These are phyloP conservation scores for Ceyx melanurus DNA, from an alignment of 2,113 vertebrate species.

Conservation along the genomic window DNA sequence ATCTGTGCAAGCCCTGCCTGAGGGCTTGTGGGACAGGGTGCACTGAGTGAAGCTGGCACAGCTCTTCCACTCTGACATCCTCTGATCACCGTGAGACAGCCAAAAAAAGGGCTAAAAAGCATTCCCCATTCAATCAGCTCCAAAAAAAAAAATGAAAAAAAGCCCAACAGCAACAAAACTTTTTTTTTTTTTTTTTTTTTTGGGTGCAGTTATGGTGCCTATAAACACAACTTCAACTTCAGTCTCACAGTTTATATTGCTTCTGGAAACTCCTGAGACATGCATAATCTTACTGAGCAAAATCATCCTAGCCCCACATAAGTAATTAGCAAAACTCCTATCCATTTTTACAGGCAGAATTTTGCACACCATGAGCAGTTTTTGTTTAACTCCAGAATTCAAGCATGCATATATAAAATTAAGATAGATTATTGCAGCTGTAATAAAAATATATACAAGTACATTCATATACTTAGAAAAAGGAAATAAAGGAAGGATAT, in stretches of 20 bases:
- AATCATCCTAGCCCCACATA: background rate
- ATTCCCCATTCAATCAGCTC: constrained; percentile 10
- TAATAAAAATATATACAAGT: constrained; percentile 41
- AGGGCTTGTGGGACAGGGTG: background rate
- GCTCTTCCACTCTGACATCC: constrained; percentile 2
- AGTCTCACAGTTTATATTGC: background rate
- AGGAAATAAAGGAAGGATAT: constrained; percentile 43
- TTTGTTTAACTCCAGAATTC: constrained; percentile 44
- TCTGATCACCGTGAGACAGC: background rate
- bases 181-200: too few species aligned
- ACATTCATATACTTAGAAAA: constrained; percentile 36
- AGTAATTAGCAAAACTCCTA: constrained; percentile 27
- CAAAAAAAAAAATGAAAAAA: constrained; percentile 33
- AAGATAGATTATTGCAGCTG: constrained; percentile 15
- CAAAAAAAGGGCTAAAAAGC: constrained; percentile 24
- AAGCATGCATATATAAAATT: constrained; percentile 14
- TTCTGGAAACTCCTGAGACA: constrained; percentile 26
- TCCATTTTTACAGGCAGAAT: background rate
- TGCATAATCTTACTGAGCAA: constrained; percentile 1
- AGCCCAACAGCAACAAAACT: background rate
- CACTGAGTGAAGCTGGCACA: background rate
- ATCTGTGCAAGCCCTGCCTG: background rate
- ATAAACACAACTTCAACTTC: constrained; percentile 4
- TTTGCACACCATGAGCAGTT: constrained; percentile 21
- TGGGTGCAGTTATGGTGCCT: constrained; percentile 2